Conservation (phyloP, 2,888 invertebrate species). For the Leucophenga maculata region DNA sequence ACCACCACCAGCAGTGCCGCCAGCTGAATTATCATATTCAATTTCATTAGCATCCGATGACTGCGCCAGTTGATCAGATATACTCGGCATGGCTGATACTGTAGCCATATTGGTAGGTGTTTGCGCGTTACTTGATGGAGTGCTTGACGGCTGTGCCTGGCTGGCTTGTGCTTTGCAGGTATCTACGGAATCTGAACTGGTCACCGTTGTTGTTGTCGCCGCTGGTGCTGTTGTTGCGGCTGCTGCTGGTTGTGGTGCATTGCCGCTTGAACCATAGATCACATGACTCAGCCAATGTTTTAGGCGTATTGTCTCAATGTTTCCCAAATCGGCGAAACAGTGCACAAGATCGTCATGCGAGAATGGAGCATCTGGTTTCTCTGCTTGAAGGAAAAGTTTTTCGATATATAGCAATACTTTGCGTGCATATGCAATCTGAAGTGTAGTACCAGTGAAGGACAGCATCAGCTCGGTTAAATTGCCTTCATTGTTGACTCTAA, state of each 20-base stretch:
- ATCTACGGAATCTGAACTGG: constrained; percentile 50
- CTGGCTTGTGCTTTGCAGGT: constrained; percentile 52
- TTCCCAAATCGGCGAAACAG: constrained; percentile 79
- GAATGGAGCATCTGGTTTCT: constrained; percentile 77
- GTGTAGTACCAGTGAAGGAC: constrained; percentile 83
- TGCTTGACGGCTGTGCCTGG: constrained; percentile 68
- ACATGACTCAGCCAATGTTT: constrained; percentile 80
- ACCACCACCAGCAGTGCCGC: constrained; percentile 46
- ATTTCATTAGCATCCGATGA: constrained; percentile 71
- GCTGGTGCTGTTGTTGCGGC: constrained; percentile 29
- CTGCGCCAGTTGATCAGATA: constrained; percentile 69
- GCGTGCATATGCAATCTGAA: constrained; percentile 81
- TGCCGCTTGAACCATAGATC: constrained; percentile 75
- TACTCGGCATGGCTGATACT: constrained; percentile 71
- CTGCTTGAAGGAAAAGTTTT: constrained; percentile 79
- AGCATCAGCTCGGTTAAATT: constrained; percentile 85
- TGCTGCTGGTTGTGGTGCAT: constrained; percentile 36
- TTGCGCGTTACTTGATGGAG: constrained; percentile 74
- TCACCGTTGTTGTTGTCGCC: constrained; percentile 38
- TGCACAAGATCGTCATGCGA: constrained; percentile 79
- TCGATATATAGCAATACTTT: constrained; percentile 87
- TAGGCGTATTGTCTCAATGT: constrained; percentile 77
- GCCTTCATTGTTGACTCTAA: constrained; percentile 78
- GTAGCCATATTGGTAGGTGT: constrained; percentile 74
- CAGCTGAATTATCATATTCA: constrained; percentile 71